Evolutionary conservation across 2,113 vertebrate genomes (phyloP).

Genomic region (Alethe castanea): DNA sequence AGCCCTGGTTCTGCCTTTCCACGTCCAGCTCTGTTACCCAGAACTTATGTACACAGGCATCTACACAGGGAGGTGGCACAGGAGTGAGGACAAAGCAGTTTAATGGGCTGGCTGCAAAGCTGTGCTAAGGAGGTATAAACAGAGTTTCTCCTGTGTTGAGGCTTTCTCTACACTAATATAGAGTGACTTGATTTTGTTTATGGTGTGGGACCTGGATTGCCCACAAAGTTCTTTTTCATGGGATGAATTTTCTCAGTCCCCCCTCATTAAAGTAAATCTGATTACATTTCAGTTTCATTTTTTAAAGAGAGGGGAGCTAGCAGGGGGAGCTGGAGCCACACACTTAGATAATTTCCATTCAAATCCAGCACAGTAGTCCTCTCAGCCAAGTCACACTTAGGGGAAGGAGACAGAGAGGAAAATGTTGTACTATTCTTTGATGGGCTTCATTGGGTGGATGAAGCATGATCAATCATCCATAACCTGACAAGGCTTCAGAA

Average conservation of each 20-base stretch:
- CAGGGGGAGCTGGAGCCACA: conserved; percentile 51
- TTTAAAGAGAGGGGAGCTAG: conserved; percentile 24
- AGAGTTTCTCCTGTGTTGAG: background rate
- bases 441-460: conserved; percentile 16
- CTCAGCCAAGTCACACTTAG: conserved; percentile 31
- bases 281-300: conserved; percentile 58
- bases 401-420: conserved; percentile 25
- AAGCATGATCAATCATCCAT: conserved; percentile 55
- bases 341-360: conserved; percentile 68
- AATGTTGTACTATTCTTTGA: conserved; percentile 41
- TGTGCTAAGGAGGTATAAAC: background rate
- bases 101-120: background rate
- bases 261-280: conserved; percentile 64
- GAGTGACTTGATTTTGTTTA: conserved; percentile 62
- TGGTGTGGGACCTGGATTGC: conserved; percentile 16
- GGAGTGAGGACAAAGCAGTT: background rate
- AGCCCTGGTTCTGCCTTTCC: background rate
- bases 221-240: conserved; percentile 38
- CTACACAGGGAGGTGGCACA: background rate
- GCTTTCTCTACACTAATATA: conserved; percentile 11
- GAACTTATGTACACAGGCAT: background rate
- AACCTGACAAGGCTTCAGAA: conserved; percentile 38
- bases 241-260: conserved; percentile 22
- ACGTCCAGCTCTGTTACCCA: background rate
- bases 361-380: conserved; percentile 45